These are phyloP conservation scores for Calcarius ornatus DNA, from an alignment of 2,113 vertebrate species.

Conservation along the genomic window DNA sequence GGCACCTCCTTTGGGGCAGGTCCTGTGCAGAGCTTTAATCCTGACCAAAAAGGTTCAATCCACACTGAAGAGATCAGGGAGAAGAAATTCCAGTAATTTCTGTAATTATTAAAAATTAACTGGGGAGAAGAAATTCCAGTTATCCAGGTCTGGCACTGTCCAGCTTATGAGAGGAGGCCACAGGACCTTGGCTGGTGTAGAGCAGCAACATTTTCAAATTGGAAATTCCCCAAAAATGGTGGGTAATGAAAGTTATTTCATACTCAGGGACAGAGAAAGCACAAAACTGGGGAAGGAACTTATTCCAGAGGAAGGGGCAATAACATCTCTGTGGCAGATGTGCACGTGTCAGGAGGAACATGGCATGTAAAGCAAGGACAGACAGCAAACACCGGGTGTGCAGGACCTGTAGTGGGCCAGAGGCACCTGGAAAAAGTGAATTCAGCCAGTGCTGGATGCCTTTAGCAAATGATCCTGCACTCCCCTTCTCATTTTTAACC, in stretches of 20 bases:
- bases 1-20: neutral
- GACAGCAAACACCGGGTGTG: fast-evolving
- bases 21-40: neutral
- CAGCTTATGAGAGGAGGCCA: fast-evolving
- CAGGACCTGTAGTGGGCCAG: neutral
- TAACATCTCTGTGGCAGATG: neutral
- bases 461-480: neutral
- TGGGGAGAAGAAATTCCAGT: neutral
- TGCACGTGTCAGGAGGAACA: fast-evolving
- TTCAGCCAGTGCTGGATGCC: neutral
- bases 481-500: neutral
- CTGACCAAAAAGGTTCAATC: neutral
- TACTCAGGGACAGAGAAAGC: neutral
- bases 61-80: fast-evolving
- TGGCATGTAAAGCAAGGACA: neutral
- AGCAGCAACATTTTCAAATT: neutral
- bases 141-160: neutral
- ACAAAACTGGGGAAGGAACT: neutral
- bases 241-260: neutral
- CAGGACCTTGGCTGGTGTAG: neutral
- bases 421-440: neutral
- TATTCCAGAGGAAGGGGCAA: neutral
- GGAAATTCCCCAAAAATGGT: neutral
- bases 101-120: too few relatives aligned
- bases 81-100: neutral